Evolutionary conservation across 2,797 vertebrate genomes (phyloP), one percentile per base, ranked within the genome.

Genomic region (Otolemur crassicaudatus): DNA sequence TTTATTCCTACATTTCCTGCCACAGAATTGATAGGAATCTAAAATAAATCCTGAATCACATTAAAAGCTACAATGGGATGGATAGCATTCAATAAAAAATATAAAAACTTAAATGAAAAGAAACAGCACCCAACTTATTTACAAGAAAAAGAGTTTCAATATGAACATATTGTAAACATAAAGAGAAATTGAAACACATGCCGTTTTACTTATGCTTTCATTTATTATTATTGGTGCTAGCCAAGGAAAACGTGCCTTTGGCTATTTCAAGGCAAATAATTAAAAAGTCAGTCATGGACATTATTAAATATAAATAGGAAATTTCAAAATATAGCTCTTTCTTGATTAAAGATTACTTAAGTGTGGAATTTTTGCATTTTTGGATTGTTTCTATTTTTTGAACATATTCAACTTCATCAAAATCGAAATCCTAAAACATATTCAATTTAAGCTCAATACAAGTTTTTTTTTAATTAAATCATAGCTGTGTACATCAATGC

Each of bases 161-260:
- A 76, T 37, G 63, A 89, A 94, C 84, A 94, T 97, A 88, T 83
- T 93, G 76, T 97, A 37, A 97, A 97, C 93, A 87, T 96, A 94
- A 85, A 91, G 88, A 81, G 76, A 95, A 90, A 97, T 97, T 91
- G 89, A 94, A 95, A 95, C 9, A 80, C 22, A 49, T 96, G 85
- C 95, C 75, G 96, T 95, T 98, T 97, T 97, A 88, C 65, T 96
- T 97, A 96, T 12, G 86, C 37, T 69, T 98, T 97, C 65, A 94
- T 94, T 98, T 97, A 95, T 87, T 97, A 40, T 91, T 97, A 97
- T 22, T 3, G 90, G 94, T 94, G 95, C 82, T 31, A 76, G 7
- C 40, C 49, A 95, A 96, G 79, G 93, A 97, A 98, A 98, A 97
- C 79, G 94, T 79, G 49, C 43, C 91, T 97, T n/a, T 80, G 37